A percentile compares a stretch with the other conserved stretches of the same genome.
Evolutionary conservation across 2,888 invertebrate genomes (phyloP).

Genomic region (Aricia artaxerxes): DNA sequence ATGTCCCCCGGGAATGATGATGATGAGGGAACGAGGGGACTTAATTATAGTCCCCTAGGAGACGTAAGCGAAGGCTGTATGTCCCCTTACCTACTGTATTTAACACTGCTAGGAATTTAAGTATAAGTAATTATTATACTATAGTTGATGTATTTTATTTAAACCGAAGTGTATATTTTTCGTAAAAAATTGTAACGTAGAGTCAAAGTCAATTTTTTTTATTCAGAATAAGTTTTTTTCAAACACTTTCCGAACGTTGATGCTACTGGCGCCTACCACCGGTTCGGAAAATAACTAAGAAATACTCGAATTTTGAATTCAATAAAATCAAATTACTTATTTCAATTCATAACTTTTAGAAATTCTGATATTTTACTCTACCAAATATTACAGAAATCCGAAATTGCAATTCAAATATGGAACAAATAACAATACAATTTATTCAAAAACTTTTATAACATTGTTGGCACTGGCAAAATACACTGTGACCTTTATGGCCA

Average conservation of each 20-base stretch:
- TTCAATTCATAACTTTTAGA: not conserved
- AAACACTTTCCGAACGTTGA: too few species aligned
- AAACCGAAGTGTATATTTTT: too few species aligned
- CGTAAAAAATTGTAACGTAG: not conserved
- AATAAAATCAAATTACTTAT: not conserved
- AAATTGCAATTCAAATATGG: not conserved
- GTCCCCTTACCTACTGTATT: not conserved
- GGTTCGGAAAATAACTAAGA: too few species aligned
- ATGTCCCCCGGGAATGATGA: not conserved
- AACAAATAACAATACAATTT: not conserved
- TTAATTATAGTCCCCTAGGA: slow-evolving; percentile 5
- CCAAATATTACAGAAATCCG: not conserved
- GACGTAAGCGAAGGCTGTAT: slow-evolving; percentile 7
- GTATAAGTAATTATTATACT: too few species aligned
- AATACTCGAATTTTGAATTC: not conserved
- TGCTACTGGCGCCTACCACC: too few species aligned
- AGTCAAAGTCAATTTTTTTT: too few species aligned
- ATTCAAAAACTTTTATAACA: not conserved
- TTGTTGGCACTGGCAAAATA: not conserved
- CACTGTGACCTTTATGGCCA: not conserved
- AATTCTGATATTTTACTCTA: not conserved
- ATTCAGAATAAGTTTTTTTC: too few species aligned
- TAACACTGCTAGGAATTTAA: not conserved
- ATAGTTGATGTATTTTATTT: too few species aligned
- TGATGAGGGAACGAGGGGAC: not conserved